Evolutionary conservation across 1,140 invertebrate species (phyloP), one percentile per base, ranked within the genome.

Genomic region (Prorops nasuta): DNA sequence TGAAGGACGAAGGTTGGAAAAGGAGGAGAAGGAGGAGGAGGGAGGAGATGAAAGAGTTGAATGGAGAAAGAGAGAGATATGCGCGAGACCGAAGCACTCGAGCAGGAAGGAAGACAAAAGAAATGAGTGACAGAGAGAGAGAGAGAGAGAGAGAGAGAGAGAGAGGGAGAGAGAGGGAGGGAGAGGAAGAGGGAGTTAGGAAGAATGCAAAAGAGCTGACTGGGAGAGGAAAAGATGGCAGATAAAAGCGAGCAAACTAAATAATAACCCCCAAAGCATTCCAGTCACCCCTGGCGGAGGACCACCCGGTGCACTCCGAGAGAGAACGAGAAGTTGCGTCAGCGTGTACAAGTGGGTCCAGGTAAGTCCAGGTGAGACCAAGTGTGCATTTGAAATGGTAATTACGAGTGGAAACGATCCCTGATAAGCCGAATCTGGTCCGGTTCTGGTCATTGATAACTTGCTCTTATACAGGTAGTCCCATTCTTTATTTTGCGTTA

Each of bases 351-450:
- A 57, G 59, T 56, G 54, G 63, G 54, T 58, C 61, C 68, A 61
- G n/a, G n/a, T n/a, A n/a, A 10, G 24, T 28, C 24, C 24, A 28
- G 68, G 66, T 66, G 69, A 68, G 59, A 49, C 56, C 59, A 73
- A 67, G 66, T 66, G 66, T 69, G 60, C 64, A 73, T 76, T 76
- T 73, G 67, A 73, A 74, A 76, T 76, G 71, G 71, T 76, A 76
- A 76, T 74, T 69, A 64, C 58, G 62, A 52, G 15, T 52, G 58
- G 51, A 72, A 71, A 67, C 52, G 70, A 74, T 72, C 60, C 39
- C 24, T 49, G 70, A 72, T 73, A 67, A 70, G 67, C 61, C 65
- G n/a, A n/a, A n/a, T n/a, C n/a, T n/a, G n/a, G n/a, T n/a, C n/a
- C n/a, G n/a, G n/a, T n/a, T n/a, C n/a, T n/a, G n/a, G n/a, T n/a